Evolutionary conservation across 2,113 vertebrate species (phyloP), one percentile per base, ranked within the genome.

Genomic region (Pyxicephalus adspersus): DNA sequence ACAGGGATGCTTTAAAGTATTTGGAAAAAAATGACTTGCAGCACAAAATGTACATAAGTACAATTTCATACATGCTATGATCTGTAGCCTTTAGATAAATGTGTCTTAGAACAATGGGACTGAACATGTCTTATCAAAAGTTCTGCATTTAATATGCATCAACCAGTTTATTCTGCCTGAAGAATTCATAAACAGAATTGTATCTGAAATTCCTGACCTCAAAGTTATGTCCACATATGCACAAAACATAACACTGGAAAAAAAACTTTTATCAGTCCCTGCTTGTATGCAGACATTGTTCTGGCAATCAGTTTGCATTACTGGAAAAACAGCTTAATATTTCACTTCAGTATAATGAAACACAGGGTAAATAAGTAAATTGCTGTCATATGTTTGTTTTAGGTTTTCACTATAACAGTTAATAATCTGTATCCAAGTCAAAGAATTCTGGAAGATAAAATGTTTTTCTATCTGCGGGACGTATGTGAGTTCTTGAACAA

Each of bases 391-490:
- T 79, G 51, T 79, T 79, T 79, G 64, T 22, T 55, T 2, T 34
- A 67, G 64, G 25, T 15, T 51, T 64, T 72, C 67, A 60, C 54
- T 34, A 22, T 52, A 54, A 34, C 31, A 71, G 66, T 81, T 63
- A 72, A 72, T 81, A 58, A 73, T 81, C 68, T 81, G 78, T 73
- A 72, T 72, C 58, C 73, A 67, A 78, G 52, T 67, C 26, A 67
- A 78, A 67, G 64, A 78, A 57, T 34, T 54, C n/a, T 23, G 22
- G 52, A 78, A 58, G 76, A 68, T 57, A 78, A 68, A 68, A 78
- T 68, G 29, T 55, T 5, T 78, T 78, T 58, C 20, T 68, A 45
- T 58, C 64, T 23, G 63, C 55, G 50, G 64, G 22, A 50, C 31
- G 20, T 17, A 28, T 65, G 19, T 29, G 50, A 31, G 61, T 68